These are phyloP conservation scores for Anniella stebbinsi DNA, from an alignment of 2,797 vertebrate species.

Conservation along the genomic window DNA sequence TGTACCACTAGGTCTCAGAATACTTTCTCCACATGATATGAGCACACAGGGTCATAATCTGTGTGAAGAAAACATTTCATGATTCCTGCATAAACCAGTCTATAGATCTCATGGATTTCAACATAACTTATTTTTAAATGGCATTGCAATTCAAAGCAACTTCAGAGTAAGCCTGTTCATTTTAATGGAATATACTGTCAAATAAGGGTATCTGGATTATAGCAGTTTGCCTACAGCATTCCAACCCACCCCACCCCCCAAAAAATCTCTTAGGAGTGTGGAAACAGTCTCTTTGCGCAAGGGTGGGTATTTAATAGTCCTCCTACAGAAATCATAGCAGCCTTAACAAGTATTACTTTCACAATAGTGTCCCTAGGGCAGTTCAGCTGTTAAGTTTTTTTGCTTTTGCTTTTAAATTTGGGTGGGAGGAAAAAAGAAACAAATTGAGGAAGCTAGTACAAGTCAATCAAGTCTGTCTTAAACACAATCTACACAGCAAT, in stretches of 20 bases:
- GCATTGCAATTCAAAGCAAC: background rate
- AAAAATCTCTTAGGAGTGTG: background rate
- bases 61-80: background rate
- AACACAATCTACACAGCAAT: background rate
- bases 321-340: background rate
- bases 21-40: background rate
- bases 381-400: background rate
- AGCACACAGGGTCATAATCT: background rate
- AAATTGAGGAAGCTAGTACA: background rate
- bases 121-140: background rate
- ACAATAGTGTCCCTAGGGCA: background rate
- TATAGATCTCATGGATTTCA: background rate
- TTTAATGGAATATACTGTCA: background rate
- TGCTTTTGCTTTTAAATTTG: background rate
- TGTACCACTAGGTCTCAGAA: background rate
- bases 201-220: background rate
- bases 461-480: background rate
- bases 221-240: background rate
- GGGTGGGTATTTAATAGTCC: background rate
- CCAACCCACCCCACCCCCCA: background rate
- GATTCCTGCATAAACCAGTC: background rate
- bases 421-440: too few relatives aligned
- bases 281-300: background rate
- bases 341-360: background rate
- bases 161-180: background rate